Conservation (phyloP, 2,113 vertebrate species). For the Oxyruncus cristatus region DNA sequence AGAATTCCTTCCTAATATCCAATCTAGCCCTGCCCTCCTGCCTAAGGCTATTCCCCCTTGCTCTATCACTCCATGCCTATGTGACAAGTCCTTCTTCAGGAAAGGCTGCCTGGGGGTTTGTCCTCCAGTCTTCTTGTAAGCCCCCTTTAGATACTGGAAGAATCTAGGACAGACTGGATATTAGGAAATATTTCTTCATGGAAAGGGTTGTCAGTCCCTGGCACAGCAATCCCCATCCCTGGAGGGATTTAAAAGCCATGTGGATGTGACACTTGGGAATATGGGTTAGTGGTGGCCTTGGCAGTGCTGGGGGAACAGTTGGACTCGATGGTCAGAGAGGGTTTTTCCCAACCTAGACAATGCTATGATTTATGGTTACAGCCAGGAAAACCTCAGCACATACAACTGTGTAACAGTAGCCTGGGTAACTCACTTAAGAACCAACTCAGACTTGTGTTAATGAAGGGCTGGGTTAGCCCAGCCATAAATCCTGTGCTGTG, state of each 20-base stretch:
- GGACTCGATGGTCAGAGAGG: not conserved
- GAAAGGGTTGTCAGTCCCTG: not conserved
- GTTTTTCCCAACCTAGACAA: not conserved
- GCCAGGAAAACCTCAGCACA: not conserved
- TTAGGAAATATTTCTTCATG: not conserved
- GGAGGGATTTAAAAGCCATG: not conserved
- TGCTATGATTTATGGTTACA: not conserved
- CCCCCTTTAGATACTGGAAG: not conserved
- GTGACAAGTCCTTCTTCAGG: not conserved
- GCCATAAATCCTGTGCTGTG: not conserved
- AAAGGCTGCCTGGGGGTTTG: no score
- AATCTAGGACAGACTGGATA: not conserved
- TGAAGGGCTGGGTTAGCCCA: not conserved
- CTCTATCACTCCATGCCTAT: not conserved
- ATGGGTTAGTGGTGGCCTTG: not conserved
- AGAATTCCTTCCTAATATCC: not conserved
- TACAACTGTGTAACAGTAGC: not conserved
- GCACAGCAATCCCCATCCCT: not conserved
- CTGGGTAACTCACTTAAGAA: not conserved
- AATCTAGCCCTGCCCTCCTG: not conserved
- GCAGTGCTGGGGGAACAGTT: not conserved
- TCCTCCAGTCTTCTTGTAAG: not conserved
- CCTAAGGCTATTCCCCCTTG: not conserved
- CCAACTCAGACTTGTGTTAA: not conserved
- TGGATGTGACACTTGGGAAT: not conserved